Evolutionary conservation across 2,113 vertebrate genomes (phyloP).

Genomic region (Alectura lathami): DNA sequence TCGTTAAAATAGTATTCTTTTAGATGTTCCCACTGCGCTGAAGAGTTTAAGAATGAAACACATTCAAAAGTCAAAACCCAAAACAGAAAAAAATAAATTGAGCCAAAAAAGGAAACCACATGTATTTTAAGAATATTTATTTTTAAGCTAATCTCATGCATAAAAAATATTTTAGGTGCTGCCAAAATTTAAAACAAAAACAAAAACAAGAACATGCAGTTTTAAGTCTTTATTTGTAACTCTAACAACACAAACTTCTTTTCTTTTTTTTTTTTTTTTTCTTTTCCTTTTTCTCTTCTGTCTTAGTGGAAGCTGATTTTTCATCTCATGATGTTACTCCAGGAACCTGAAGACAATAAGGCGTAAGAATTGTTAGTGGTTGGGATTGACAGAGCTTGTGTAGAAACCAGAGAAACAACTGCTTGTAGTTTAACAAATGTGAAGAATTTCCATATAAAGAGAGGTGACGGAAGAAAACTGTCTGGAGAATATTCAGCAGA

Average conservation of each 20-base stretch:
- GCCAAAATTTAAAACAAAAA: not conserved
- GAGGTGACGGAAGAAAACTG: not conserved
- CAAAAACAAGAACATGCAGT: not conserved
- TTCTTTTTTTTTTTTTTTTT: not conserved
- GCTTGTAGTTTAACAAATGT: not conserved
- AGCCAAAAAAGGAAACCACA: not conserved
- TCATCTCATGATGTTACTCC: not conserved
- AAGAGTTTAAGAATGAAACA: not conserved
- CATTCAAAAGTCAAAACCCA: not conserved
- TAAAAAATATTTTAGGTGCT: not conserved
- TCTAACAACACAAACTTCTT: not conserved
- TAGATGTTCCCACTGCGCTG: not conserved
- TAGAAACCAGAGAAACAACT: not conserved
- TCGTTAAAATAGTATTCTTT: not conserved
- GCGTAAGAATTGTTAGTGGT: fast-evolving
- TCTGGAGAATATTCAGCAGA: not conserved
- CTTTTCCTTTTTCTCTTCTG: not conserved
- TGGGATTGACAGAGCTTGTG: not conserved
- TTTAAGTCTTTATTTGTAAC: not conserved
- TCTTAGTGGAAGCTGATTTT: not conserved
- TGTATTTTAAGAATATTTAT: not conserved
- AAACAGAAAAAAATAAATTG: not conserved
- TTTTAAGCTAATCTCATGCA: not conserved
- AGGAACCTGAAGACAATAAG: not conserved
- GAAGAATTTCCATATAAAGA: not conserved